Percentiles rank a stretch among this genome's conserved stretches.
These are phyloP conservation scores for Parapristionchus giblindavisi DNA, from an alignment of 2,888 invertebrate species.

Conservation along the genomic window DNA sequence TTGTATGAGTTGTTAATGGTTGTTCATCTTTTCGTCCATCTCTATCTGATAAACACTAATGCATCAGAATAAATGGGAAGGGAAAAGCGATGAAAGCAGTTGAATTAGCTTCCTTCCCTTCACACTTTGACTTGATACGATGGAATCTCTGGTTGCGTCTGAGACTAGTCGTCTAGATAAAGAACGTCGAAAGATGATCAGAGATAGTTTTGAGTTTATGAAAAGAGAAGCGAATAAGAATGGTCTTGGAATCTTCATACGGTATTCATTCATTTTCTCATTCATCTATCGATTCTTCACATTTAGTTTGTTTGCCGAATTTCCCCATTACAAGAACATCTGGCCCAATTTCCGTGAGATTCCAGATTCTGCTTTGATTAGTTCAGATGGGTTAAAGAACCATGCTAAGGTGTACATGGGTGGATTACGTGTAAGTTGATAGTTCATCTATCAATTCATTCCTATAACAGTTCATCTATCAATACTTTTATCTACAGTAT, in stretches of 20 bases:
- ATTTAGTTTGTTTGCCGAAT: constrained; percentile 59
- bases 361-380: constrained; percentile 56
- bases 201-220: constrained; percentile 32
- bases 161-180: constrained; percentile 22
- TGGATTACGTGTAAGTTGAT: constrained; percentile 48
- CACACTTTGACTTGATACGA: not conserved
- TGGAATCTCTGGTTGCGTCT: constrained; percentile 22
- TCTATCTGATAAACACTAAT: constrained; percentile 33
- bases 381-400: constrained; percentile 54
- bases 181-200: constrained; percentile 19
- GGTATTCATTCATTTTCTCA: not conserved
- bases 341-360: constrained; percentile 61
- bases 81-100: constrained; percentile 5
- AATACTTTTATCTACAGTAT: constrained; percentile 25
- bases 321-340: constrained; percentile 61
- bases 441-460: not conserved
- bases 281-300: no score
- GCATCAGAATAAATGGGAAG: constrained; percentile 8
- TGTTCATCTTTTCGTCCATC: constrained; percentile 24
- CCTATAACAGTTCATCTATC: not conserved
- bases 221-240: constrained; percentile 9
- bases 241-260: constrained; percentile 27
- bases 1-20: constrained; percentile 33
- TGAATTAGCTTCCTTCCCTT: constrained; percentile 1
- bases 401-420: constrained; percentile 60